These are phyloP conservation scores for Macrosteles quadrilineatus DNA, from an alignment of 1,140 invertebrate genomes.

Conservation along the genomic window DNA sequence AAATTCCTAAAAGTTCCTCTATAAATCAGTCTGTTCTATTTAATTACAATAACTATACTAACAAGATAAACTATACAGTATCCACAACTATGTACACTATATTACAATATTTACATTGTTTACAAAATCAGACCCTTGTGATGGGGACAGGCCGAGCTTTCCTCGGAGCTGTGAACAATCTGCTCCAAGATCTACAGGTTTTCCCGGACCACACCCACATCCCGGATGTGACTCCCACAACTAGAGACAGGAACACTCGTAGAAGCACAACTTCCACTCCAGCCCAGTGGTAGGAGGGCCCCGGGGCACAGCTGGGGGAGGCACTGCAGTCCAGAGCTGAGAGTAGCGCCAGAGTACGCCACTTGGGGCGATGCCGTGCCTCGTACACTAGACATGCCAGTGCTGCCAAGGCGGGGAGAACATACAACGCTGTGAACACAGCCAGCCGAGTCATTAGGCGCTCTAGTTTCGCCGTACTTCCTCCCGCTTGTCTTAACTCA, in stretches of 20 bases:
- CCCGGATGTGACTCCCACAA: constrained; percentile 81
- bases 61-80: too few species aligned
- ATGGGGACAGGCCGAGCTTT: constrained; percentile 44
- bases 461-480: constrained; percentile 79
- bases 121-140: constrained; percentile 32
- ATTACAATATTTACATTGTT: constrained; percentile 5
- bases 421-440: constrained; percentile 78
- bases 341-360: constrained; percentile 55
- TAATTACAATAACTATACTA: too few species aligned
- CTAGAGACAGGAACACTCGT: constrained; percentile 74
- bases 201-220: constrained; percentile 93
- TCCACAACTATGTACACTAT: too few species aligned
- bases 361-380: constrained; percentile 54
- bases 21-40: too few species aligned
- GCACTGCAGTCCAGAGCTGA: constrained; percentile 55
- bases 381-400: constrained; percentile 60
- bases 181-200: constrained; percentile 76
- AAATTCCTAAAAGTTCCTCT: too few species aligned
- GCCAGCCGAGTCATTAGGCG: constrained; percentile 83
- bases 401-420: constrained; percentile 64
- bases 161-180: constrained; percentile 53
- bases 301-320: constrained; percentile 49
- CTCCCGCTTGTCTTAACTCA: constrained; percentile 56
- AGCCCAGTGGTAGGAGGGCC: constrained; percentile 50
- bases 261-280: constrained; percentile 63